Evolutionary conservation across 1,140 invertebrate genomes (phyloP), one percentile per base, ranked within the genome.

Genomic region (Drosophila nigromelanica): DNA sequence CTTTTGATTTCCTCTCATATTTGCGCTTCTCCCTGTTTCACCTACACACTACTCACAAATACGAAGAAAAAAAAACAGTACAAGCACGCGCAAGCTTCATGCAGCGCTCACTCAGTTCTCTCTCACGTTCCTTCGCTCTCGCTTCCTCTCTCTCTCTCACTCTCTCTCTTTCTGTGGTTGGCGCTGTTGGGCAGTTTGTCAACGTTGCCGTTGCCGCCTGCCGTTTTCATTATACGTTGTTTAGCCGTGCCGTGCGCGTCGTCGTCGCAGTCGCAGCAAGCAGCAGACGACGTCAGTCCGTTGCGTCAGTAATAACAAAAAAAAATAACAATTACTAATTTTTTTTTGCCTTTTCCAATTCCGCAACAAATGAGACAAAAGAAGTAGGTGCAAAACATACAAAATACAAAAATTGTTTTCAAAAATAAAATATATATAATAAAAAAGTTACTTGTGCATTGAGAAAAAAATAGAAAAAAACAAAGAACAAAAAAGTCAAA

Each of bases 231-330:
- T 87, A 78, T 70, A 63, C 66, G 80, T 86, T 82, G 71, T 87
- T 86, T 64, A 78, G 78, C 67, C 82, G 82, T 87, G 76, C 72
- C 76, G 82, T 86, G 81, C 78, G 81, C 81, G 81, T 85, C 81
- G 81, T 75, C 60, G 73, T 75, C 76, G 62, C 47, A 61, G 58
- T 59, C 58, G 70, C 62, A 72, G 54, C 52, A 52, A 73, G 55
- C 70, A 73, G 55, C 63, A 73, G 55, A 48, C 63, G 56, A 85
- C 81, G 81, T 85, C 81, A 80, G 71, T 77, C 66, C 67, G 78
- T 89, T 89, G 82, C 82, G 79, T 86, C 82, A 86, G 78, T 89
- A 69, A 42, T 69, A 60, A 77, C 64, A 75, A 70, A 35, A 75
- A 70, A 27, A 27, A 27, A 5, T 2, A 27, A 6, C 27, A 27